These are phyloP conservation scores for Lepidothrix coronata DNA, from an alignment of 2,113 vertebrate species.

Conservation along the genomic window DNA sequence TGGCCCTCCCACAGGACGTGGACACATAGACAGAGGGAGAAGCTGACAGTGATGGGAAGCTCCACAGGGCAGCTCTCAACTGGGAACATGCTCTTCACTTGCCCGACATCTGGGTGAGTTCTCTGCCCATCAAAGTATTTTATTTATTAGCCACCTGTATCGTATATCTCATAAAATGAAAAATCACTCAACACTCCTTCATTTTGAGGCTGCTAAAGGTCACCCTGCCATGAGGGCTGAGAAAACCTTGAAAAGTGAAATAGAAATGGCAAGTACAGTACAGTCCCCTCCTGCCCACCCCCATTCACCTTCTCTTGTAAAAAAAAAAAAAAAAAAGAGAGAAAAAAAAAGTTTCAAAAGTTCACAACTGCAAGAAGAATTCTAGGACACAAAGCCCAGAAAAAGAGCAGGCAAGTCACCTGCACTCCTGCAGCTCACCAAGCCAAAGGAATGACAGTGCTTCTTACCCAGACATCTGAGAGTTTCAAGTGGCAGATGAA, in stretches of 20 bases:
- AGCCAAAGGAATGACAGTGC: background rate
- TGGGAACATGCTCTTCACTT: background rate
- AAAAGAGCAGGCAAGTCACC: background rate
- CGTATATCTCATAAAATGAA: background rate
- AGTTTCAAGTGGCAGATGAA: background rate
- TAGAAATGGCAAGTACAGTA: background rate
- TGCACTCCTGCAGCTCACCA: background rate
- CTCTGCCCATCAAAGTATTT: background rate
- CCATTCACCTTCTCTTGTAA: background rate
- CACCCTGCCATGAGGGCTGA: background rate
- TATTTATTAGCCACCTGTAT: background rate
- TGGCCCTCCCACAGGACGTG: background rate
- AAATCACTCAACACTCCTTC: background rate
- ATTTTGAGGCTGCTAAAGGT: conserved; percentile 12
- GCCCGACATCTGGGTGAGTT: background rate
- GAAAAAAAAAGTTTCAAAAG: background rate
- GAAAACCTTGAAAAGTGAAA: background rate
- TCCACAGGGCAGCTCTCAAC: background rate
- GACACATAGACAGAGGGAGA: accelerated
- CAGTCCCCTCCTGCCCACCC: background rate
- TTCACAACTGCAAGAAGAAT: background rate
- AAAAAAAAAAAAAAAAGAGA: background rate
- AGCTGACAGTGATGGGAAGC: background rate
- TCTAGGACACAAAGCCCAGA: background rate
- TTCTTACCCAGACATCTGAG: background rate